Base-by-base conservation (phyloP, 2,888 invertebrate genomes). In the Oxycera nigricornis region DNA sequence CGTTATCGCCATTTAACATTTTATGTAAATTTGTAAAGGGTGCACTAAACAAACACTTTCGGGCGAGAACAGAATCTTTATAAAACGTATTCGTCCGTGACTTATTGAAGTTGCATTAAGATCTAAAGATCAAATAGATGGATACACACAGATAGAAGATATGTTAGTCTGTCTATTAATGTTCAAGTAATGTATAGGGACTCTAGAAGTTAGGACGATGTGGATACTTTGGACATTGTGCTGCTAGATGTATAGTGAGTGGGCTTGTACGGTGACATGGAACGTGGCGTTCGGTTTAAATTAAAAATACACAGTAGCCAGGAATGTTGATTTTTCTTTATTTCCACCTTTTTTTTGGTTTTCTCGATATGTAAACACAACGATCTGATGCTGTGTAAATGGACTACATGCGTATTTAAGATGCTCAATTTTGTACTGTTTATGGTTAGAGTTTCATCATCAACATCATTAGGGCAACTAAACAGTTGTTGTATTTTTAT, bases 1-100 rank as follows among this genome's bases (percentile, higher is more conserved):
- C 70, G 70, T 70, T 70, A 70, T 70, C 70, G 31, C 70, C 70
- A 52, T 70, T 70, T 70, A 70, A 70, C 70, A 70, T 70, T 52
- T 70, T 70, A 70, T 70, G 70, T 70, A 70, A 70, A 70, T 70
- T 68, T 70, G 52, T 31, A 52, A 70, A 52, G 70, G 55, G 70
- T 70, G 55, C 70, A 70, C 70, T 70, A 31, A 52, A 52, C 70
- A 70, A 70, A 70, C 70, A 70, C 52, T 70, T 41, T 65, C 28
- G 52, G 70, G 50, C 70, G 55, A 70, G 70, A 55, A 70, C 70
- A 70, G 70, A 70, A 70, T 70, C 30, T 14, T 31, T 55, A 70
- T 20, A 39, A 30, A 26, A 65, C 31, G 70, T 24, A 70, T 70
- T 46, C 55, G 28, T 31, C 70, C 55, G 70, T 70, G 52, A 70